Base-by-base conservation (phyloP, 2,797 vertebrate genomes). In the Xyrichtys novacula region DNA sequence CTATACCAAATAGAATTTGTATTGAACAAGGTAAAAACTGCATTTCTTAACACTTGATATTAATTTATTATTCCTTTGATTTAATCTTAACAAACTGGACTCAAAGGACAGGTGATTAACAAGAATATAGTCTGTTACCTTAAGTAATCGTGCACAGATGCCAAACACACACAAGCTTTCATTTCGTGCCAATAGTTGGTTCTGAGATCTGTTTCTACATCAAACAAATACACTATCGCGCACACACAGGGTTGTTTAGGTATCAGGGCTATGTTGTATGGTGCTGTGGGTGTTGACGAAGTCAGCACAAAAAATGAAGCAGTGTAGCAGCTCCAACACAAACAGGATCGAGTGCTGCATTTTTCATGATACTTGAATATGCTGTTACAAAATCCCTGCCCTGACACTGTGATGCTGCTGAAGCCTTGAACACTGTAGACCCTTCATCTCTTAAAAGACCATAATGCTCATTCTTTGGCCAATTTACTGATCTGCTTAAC, bases 401-500 rank as follows among this genome's bases (percentile, higher is more conserved):
- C 28, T 11, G 10, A 34, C 32, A 12, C 31, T 2, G 7, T 8
- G 14, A 34, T 34, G 32, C 32, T 12, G 32, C 32, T 34, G 10
- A 9, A 34, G 10, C 11, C 32, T 34, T 34, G 32, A 34, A 12
- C 10, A 34, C 10, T 12, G 11, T 12, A 34, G 32, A 9, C 32
- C 32, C 14, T 34, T 34, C 32, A 34, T 34, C 32, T 12, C 32
- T 34, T 34, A 34, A 34, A 60, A 43, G 23, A 36, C 38, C 58
- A 39, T 36, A 19, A 42, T 61, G 26, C 28, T 55, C 29, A 16
- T 38, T 49, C 50, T 56, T 58, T 62, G 58, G 42, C 28, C 58
- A 67, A 78, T 78, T 72, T 67, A 25, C 36, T 49, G 10, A 19
- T 10, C 57, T 19, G 58, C 53, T 50, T 43, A 32, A 53, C 20